Conservation (phyloP, 1,140 invertebrate species). For the Steinernema khuongi region DNA sequence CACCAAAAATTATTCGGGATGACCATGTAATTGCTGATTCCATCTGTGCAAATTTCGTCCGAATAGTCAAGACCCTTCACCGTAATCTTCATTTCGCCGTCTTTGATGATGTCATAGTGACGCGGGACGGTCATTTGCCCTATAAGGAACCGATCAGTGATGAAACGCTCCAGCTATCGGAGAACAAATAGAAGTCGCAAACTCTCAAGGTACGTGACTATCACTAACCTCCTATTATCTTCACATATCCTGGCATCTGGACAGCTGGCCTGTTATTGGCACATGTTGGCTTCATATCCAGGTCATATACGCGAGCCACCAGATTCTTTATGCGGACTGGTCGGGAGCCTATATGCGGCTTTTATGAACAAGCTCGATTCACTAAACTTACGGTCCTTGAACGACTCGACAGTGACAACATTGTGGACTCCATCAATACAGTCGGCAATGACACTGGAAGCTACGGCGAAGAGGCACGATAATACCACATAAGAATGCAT, state of each 20-base stretch:
- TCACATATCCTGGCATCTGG: slow-evolving; percentile 41
- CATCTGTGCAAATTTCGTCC: slow-evolving; percentile 41
- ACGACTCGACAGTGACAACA: background rate
- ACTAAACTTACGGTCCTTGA: background rate
- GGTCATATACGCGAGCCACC: slow-evolving; percentile 38
- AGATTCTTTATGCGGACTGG: slow-evolving; percentile 36
- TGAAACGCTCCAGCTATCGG: background rate
- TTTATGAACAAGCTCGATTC: background rate
- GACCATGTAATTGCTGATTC: slow-evolving; percentile 43
- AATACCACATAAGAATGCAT: background rate
- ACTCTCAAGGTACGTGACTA: background rate
- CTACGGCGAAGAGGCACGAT: background rate
- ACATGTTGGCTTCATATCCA: slow-evolving; percentile 37
- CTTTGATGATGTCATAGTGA: slow-evolving; percentile 43
- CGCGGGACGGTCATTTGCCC: slow-evolving; percentile 39
- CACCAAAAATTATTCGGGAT: slow-evolving; percentile 43
- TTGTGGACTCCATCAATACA: background rate
- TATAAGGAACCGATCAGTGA: slow-evolving; percentile 27
- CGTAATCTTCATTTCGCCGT: slow-evolving; percentile 38
- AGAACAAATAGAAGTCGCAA: background rate
- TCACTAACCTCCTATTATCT: slow-evolving; percentile 30
- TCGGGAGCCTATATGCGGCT: slow-evolving; percentile 24
- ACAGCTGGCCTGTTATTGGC: slow-evolving; percentile 37
- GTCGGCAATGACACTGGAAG: background rate
- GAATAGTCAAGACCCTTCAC: slow-evolving; percentile 39